Base-by-base conservation (phyloP, 1,140 invertebrate genomes). In the Drosophila takahashii region DNA sequence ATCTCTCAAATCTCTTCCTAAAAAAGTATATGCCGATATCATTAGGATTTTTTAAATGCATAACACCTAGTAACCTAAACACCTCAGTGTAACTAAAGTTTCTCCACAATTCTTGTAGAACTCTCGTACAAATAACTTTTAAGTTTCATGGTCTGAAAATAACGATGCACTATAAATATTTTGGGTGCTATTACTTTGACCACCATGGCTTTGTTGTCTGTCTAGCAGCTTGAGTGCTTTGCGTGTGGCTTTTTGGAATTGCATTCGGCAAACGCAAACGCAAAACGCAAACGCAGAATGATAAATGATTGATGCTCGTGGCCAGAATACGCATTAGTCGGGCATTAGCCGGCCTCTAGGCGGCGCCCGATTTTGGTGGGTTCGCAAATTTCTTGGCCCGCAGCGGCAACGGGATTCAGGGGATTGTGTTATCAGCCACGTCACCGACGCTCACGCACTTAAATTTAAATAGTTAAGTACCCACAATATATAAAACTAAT, bases 391-490 rank as follows among this genome's bases (percentile, higher is more conserved):
- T 60, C 39, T 54, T 22, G 57, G 57, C 39, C 36, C 36, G 32
- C 52, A 58, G 36, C 4, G n/a, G n/a, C 22, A 22, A 22, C 22
- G 22, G 22, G 22, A 22, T 22, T 22, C 22, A 10, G 37, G 27
- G 39, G 22, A 60, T 37, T 41, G 22, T 18, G 41, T 52, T 69
- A 54, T 67, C 64, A 65, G 76, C 66, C 79, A 65, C 59, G 39
- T 47, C 53, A 58, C 42, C 71, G 36, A 22, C 50, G 50, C 44
- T 44, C n/a, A 59, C 42, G 52, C 77, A 75, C 70, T 52, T 47
- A 65, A 75, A 70, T 89, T 79, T 71, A 84, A 87, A 89, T 77
- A 79, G 60, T 66, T 80, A 59, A 60, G 58, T 42, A 47, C 45
- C 48, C 34, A 48, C 58, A 61, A 58, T 47, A 58, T 64, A 70